These are phyloP conservation scores for Drosophila bifasciata DNA, from an alignment of 1,140 invertebrate genomes.

Conservation along the genomic window DNA sequence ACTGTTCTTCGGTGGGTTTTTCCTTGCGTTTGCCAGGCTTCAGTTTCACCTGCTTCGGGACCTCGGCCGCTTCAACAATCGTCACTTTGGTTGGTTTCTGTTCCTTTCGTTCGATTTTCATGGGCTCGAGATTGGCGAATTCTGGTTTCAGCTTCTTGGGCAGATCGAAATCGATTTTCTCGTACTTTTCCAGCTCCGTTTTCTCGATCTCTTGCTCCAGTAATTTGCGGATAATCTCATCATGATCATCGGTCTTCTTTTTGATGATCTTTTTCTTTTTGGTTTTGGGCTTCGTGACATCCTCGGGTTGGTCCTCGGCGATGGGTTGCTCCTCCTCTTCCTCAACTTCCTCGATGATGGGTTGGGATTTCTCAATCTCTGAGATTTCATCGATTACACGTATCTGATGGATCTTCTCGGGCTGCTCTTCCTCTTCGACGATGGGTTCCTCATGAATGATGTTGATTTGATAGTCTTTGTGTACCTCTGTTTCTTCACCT, in stretches of 20 bases:
- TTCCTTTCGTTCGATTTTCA: constrained; percentile 75
- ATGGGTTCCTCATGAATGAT: constrained; percentile 73
- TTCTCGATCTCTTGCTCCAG: constrained; percentile 81
- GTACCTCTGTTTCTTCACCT: constrained; percentile 72
- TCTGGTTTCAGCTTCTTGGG: constrained; percentile 81
- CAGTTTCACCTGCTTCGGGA: constrained; percentile 73
- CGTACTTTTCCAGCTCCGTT: constrained; percentile 82
- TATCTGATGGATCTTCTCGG: constrained; percentile 64
- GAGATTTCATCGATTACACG: constrained; percentile 69
- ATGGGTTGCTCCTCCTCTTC: constrained; percentile 60
- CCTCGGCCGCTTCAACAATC: constrained; percentile 72
- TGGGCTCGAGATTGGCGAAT: constrained; percentile 67
- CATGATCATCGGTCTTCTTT: constrained; percentile 79
- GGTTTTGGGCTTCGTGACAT: constrained; percentile 58
- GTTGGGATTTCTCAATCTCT: constrained; percentile 65
- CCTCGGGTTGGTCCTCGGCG: constrained; percentile 41
- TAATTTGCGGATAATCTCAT: constrained; percentile 74
- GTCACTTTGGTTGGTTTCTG: constrained; percentile 79
- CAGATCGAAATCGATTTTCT: constrained; percentile 73
- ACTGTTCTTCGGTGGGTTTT: constrained; percentile 67
- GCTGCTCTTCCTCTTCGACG: constrained; percentile 56
- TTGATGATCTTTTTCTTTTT: constrained; percentile 77
- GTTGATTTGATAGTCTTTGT: constrained; percentile 74
- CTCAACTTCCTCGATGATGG: constrained; percentile 70
- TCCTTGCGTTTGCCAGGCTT: constrained; percentile 78